Conservation (phyloP, 2,888 invertebrate species). For the Caradrina clavipalpis region DNA sequence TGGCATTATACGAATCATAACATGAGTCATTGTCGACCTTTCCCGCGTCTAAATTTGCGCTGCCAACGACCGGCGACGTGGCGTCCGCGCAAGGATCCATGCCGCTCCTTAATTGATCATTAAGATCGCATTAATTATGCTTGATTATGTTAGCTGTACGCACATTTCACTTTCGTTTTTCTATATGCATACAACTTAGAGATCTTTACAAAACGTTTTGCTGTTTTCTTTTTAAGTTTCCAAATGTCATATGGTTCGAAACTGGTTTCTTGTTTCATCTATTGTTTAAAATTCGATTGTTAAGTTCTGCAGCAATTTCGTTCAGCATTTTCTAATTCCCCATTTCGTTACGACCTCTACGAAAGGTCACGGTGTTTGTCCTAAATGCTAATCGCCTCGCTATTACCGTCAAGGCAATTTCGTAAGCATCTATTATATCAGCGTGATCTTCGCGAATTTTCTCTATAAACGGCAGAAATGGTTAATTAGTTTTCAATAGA, state of each 20-base stretch:
- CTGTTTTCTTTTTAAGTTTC: slow-evolving; percentile 12
- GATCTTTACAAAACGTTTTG: slow-evolving; percentile 12
- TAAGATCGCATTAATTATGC: slow-evolving; percentile 70
- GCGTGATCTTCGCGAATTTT: slow-evolving; percentile 43
- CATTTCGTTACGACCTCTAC: slow-evolving; percentile 66
- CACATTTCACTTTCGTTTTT: slow-evolving; percentile 50
- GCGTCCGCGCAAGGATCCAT: slow-evolving; percentile 64
- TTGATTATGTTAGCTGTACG: slow-evolving; percentile 51
- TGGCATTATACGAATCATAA: slow-evolving; percentile 69
- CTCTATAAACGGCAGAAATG: slow-evolving; percentile 43
- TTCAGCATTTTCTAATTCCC: slow-evolving; percentile 53
- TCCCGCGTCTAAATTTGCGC: slow-evolving; percentile 85
- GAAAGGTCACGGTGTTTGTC: slow-evolving; percentile 76
- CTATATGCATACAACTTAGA: slow-evolving; percentile 20
- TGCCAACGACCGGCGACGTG: slow-evolving; percentile 78
- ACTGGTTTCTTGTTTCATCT: slow-evolving; percentile 20
- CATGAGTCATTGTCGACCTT: slow-evolving; percentile 85
- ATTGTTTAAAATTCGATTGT: slow-evolving; percentile 30
- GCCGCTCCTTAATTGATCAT: slow-evolving; percentile 74
- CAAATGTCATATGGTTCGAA: slow-evolving; percentile 17
- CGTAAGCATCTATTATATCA: slow-evolving; percentile 50
- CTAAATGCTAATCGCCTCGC: slow-evolving; percentile 76
- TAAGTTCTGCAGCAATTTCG: slow-evolving; percentile 18
- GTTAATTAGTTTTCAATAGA: slow-evolving; percentile 56
- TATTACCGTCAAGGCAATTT: slow-evolving; percentile 74